phyloP scores from a whole-genome alignment of 2,113 vertebrate genomes.

The Megaptera novaeangliae region DNA sequence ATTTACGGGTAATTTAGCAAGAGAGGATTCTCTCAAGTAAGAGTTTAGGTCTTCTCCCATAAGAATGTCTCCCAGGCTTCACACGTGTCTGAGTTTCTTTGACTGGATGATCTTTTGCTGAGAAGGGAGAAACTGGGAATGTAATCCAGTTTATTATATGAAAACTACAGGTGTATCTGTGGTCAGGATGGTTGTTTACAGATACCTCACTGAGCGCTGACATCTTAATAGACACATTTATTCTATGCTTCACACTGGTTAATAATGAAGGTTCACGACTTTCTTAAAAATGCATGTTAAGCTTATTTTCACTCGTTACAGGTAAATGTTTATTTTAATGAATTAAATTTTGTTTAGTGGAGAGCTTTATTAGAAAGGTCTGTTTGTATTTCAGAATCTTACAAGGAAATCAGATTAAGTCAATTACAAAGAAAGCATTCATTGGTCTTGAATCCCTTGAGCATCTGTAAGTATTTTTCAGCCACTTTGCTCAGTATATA shows the following conservation, averaged over 20 bases:
- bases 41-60: slow-evolving; percentile 1
- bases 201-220: background rate
- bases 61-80: background rate
- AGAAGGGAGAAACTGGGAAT: background rate
- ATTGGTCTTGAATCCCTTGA: slow-evolving; percentile 83
- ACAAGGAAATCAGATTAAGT: slow-evolving; percentile 88
- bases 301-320: slow-evolving; percentile 41
- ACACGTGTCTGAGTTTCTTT: slow-evolving; percentile 3
- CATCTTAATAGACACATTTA: background rate
- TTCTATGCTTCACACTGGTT: background rate
- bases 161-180: background rate
- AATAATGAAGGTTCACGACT: background rate
- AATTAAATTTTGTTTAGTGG: slow-evolving; percentile 47
- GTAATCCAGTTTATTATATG: background rate
- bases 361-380: slow-evolving; percentile 34
- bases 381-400: slow-evolving; percentile 84
- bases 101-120: background rate
- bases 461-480: slow-evolving; percentile 84
- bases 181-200: background rate
- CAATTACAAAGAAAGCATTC: slow-evolving; percentile 86
- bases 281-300: slow-evolving; percentile 35
- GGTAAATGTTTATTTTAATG: slow-evolving; percentile 49
- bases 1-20: background rate
- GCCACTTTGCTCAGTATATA: slow-evolving; percentile 38
- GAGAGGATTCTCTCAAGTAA: background rate